Evolutionary conservation across 1,140 invertebrate species (phyloP), one percentile per base, ranked within the genome.

Genomic region (Aphis gossypii): DNA sequence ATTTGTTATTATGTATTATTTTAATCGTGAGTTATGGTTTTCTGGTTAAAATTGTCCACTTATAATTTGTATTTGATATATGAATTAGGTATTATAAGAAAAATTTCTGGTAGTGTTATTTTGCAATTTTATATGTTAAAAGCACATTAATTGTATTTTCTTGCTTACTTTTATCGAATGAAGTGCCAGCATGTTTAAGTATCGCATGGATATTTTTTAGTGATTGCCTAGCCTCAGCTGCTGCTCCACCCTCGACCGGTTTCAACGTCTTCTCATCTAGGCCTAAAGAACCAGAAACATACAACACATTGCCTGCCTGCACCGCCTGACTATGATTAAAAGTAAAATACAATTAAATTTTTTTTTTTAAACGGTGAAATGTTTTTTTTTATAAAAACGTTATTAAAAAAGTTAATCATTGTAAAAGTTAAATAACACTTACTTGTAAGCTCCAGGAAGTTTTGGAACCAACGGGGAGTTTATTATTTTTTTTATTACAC

Each of bases 161-260:
- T 51, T 30, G 2, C 51, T 89, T 54, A 89, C 48, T 51, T 56
- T 88, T 89, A 89, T 89, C 51, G 18, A 91, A 91, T 48, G 41
- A 91, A 44, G 41, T 91, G 25, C 90, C 60, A 91, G 68, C 60
- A 46, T 91, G 60, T 91, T 91, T 76, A 91, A 91, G 90, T 91
- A 91, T 91, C 18, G 46, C 60, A 30, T 91, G 90, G 41, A 91
- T 91, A 46, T 91, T 91, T 91, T 91, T 91, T 91, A 91, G 90
- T 6, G 90, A 91, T 48, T 82, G 90, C 56, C 90, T 91, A 91
- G 90, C 90, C 68, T 91, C 60, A 68, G 90, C 90, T 23, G 90
- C 90, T 82, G 68, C 41, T 91, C 90, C 90, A 48, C 90, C 90
- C 60, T 76, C 41, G 14, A 91, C 60, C 90, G 90, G 90, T 91